Base-by-base conservation (phyloP, 2,113 vertebrate genomes). In the Phocoena sinus region DNA sequence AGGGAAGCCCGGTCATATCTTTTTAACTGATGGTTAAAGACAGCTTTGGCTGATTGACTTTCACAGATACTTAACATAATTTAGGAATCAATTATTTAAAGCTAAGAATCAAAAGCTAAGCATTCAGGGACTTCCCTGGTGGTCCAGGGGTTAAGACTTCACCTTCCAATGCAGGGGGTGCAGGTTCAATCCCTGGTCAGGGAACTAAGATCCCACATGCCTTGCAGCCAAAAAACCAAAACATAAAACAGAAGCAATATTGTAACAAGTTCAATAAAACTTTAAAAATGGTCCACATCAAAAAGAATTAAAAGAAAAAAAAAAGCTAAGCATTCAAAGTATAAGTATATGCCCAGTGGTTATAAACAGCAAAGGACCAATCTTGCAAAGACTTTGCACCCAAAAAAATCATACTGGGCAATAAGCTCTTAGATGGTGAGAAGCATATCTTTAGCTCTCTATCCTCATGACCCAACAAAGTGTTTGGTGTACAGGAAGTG, bases 21-120 rank as follows among this genome's bases (percentile, higher is more conserved):
- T 86, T 56, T 38, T 56, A 83, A 63, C 50, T 62, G 53, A 93
- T 68, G 13, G 15, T 36, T 88, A 81, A 90, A 92, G 58, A 67
- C 71, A 82, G 38, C 6, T 36, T 87, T 36, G 21, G 60, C 31
- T 81, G 36, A 21, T 9, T 86, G 44, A 85, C 26, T 65, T 81
- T 88, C 53, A 95, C 7, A 95, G 73, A 62, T n/a, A 85, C 20
- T 58, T 90, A 94, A 80, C 13, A 96, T 44, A 96, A 94, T 85
- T 95, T 84, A 94, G 60, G 25, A 95, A 44, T 79, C n/a, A 93
- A 56, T 68, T 95, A 91, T 89, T 74, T 86, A 88, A 95, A 95
- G 33, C 4, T 70, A 70, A 96, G 56, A 89, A 23, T 58, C 17
- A 83, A 95, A 96, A 94, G 1, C 36, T 79, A 91, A 94, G 23